These are phyloP conservation scores for Leptinotarsa undecemlineata DNA, from an alignment of 1,140 invertebrate genomes.

Conservation along the genomic window DNA sequence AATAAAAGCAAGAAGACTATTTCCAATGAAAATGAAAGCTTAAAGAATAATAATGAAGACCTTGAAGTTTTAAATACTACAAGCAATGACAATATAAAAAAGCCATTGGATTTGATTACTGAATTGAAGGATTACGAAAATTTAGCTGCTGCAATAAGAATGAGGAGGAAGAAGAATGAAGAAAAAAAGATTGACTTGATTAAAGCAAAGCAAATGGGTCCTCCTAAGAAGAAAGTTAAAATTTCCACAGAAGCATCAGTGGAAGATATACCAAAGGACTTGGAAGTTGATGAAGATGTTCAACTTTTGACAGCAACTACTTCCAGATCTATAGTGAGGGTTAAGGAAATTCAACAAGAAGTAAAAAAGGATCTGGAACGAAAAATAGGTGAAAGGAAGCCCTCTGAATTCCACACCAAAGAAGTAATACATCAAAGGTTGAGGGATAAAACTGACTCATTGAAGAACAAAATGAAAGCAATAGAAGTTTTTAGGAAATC, in stretches of 20 bases:
- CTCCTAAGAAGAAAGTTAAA: slow-evolving; percentile 25
- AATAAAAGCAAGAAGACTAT: not conserved
- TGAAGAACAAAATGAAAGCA: slow-evolving; percentile 73
- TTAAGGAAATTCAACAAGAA: slow-evolving; percentile 42
- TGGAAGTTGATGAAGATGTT: slow-evolving; percentile 46
- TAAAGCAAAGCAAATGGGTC: slow-evolving; percentile 24
- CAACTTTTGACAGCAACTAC: slow-evolving; percentile 45
- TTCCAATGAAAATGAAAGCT: not conserved
- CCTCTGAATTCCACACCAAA: slow-evolving; percentile 46
- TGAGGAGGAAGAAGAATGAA: slow-evolving; percentile 1
- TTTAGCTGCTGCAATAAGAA: slow-evolving; percentile 18
- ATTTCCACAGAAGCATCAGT: not conserved
- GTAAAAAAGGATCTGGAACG: slow-evolving; percentile 34
- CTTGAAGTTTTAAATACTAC: not conserved
- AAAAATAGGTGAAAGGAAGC: slow-evolving; percentile 13
- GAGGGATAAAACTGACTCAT: slow-evolving; percentile 64
- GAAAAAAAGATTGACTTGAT: slow-evolving; percentile 19
- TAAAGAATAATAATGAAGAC: not conserved
- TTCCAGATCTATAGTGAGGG: slow-evolving; percentile 35
- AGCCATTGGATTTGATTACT: not conserved
- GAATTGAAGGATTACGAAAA: slow-evolving; percentile 19
- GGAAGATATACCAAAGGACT: slow-evolving; percentile 22
- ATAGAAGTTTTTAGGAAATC: slow-evolving; percentile 75
- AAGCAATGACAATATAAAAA: slow-evolving; percentile 25
- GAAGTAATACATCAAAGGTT: slow-evolving; percentile 77